Evolutionary conservation across 1,140 invertebrate genomes (phyloP).

Genomic region (Chironomus striatipennis): DNA sequence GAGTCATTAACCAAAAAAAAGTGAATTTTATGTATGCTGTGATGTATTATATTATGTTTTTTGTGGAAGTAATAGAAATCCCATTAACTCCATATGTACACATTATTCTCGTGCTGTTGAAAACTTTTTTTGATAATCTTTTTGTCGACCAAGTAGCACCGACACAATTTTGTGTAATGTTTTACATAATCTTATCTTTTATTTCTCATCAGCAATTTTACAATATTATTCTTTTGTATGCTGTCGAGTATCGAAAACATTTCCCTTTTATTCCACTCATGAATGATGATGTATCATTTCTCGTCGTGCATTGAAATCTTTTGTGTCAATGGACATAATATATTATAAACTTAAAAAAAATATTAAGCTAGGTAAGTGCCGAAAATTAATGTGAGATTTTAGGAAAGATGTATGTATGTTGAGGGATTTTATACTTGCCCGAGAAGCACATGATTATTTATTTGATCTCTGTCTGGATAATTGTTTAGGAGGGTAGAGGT

Average conservation of each 20-base stretch:
- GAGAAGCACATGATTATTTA: too few relatives aligned
- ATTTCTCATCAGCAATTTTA: background rate
- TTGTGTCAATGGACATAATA: background rate
- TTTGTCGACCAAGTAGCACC: too few relatives aligned
- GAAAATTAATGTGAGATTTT: background rate
- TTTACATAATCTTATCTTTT: constrained; percentile 9
- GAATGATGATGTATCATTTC: background rate
- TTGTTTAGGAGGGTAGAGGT: too few relatives aligned
- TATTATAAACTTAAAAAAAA: background rate
- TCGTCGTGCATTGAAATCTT: constrained; percentile 4
- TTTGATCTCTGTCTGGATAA: too few relatives aligned
- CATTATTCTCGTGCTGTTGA: constrained; percentile 3
- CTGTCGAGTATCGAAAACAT: background rate
- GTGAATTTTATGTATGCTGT: too few relatives aligned
- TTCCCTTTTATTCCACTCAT: too few relatives aligned
- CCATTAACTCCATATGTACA: background rate
- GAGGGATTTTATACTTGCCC: too few relatives aligned
- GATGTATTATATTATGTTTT: too few relatives aligned
- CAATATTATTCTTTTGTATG: background rate
- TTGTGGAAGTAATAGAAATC: too few relatives aligned
- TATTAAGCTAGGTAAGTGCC: constrained; percentile 1
- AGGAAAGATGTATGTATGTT: background rate
- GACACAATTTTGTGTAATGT: background rate
- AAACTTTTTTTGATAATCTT: constrained; percentile 1
- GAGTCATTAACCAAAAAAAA: too few relatives aligned